Evolutionary conservation across 2,797 vertebrate species (phyloP).

Genomic region (Euthynnus affinis): DNA sequence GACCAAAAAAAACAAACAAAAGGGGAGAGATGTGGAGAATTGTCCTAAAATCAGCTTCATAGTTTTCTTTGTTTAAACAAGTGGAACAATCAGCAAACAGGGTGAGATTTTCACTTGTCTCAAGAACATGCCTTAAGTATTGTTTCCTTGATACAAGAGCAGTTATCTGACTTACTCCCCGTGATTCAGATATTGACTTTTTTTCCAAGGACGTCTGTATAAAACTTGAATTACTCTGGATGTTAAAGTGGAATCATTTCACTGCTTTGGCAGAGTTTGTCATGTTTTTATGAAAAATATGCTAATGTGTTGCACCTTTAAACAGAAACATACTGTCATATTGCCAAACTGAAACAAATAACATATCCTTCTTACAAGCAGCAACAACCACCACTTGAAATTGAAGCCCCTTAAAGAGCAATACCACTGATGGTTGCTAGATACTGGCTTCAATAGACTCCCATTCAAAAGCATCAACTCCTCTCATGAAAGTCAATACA

Average conservation of each 20-base stretch:
- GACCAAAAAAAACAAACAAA: constrained; percentile 1
- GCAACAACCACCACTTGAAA: no score
- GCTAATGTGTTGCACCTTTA: constrained; percentile 2
- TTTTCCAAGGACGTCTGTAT: constrained; percentile 35
- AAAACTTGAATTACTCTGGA: constrained; percentile 5
- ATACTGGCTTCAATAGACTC: no score
- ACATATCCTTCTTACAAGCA: not conserved
- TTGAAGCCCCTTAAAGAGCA: no score
- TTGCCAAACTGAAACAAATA: not conserved
- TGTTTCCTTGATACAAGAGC: constrained; percentile 25
- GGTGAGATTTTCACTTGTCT: constrained; percentile 18
- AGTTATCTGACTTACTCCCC: not conserved
- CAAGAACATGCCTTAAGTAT: constrained; percentile 14
- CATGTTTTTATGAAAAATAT: constrained; percentile 15
- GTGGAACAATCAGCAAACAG: not conserved
- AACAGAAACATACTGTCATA: not conserved
- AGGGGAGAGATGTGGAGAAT: not conserved
- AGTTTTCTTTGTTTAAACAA: not conserved
- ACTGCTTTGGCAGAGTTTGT: constrained; percentile 2
- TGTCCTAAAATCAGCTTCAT: constrained; percentile 17
- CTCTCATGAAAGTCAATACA: no score
- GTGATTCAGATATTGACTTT: constrained; percentile 26
- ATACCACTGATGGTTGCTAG: no score
- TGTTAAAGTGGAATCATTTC: constrained; percentile 15
- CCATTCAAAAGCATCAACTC: no score